Base-by-base conservation (phyloP, 2,888 invertebrate species). In the Corythucha ciliata region DNA sequence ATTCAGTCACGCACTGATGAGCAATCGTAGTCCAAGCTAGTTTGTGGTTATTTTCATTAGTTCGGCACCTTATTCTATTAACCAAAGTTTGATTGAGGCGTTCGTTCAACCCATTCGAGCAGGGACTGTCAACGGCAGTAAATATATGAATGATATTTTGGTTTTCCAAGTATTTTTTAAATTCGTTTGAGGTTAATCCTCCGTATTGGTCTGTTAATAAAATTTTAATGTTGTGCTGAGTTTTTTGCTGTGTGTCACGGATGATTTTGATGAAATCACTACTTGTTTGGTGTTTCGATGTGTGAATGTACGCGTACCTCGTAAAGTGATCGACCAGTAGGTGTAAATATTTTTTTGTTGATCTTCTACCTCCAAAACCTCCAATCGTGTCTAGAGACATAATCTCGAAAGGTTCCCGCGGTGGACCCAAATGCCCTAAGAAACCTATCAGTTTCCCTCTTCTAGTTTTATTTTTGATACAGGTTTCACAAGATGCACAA, bases 381-480 rank as follows among this genome's bases (percentile, higher is more conserved):
- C 62, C 63, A 21, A 63, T 63, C 1, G 63, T 64, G 42, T 64
- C 64, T 6, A 65, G 52, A 4, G 63, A 62, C 10, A 63, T 48
- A 47, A 63, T 63, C 54, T 64, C 61, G 48, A 58, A 61, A 7
- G 62, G 63, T 25, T 58, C 29, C 29, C 50, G 55, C 3, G 64
- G 61, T 6, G 63, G 63, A n/a, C 63, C 63, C 20, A 51, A 58
- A 55, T 59, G 59, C 10, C 46, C 46, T 24, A 46, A n/a, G 12
- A 34, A n/a, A 46, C 46, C 46, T 32, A 21, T 45, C 14, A 32
- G 32, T 32, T 32, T 45, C 24, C 21, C 8, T 16, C 4, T 34
- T 18, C 49, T 40, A 14, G 49, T 24, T 33, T 49, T 49, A 22
- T 49, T 49, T 29, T 14, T 49, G 5, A 32, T 49, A 26, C 49